phyloP scores from a whole-genome alignment of 1,140 invertebrate genomes.

The Meloidogyne hapla region DNA sequence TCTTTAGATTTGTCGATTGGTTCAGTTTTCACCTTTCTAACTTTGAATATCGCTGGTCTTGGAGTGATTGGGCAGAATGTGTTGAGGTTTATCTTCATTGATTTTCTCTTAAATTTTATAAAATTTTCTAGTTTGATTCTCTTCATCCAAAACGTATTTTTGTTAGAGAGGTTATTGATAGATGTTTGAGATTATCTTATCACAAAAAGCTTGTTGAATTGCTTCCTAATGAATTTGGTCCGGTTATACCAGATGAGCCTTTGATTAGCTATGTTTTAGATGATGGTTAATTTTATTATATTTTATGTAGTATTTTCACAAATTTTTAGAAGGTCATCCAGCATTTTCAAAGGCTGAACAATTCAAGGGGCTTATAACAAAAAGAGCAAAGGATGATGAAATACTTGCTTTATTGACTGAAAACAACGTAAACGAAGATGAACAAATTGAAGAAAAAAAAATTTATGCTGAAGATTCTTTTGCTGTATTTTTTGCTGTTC shows the following conservation, averaged over 20 bases:
- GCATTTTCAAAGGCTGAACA: constrained; percentile 81
- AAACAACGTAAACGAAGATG: constrained; percentile 18
- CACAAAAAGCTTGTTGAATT: constrained; percentile 87
- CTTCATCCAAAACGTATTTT: constrained; percentile 94
- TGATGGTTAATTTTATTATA: constrained; percentile 55
- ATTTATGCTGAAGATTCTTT: constrained; percentile 71
- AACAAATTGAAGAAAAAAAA: not conserved
- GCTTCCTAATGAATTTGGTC: constrained; percentile 81
- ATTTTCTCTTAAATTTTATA: not conserved
- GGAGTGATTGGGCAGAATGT: constrained; percentile 71
- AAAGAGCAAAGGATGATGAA: constrained; percentile 84
- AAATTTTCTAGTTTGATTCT: constrained; percentile 80
- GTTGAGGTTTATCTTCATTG: constrained; percentile 46
- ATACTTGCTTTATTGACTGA: constrained; percentile 73
- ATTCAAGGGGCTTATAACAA: constrained; percentile 79
- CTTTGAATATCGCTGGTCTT: constrained; percentile 97
- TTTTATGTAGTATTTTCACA: not conserved
- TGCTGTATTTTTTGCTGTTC: constrained; percentile 90
- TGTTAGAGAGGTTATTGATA: constrained; percentile 84
- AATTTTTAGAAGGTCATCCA: constrained; percentile 72
- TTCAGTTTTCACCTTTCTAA: constrained; percentile 98
- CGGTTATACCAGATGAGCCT: constrained; percentile 75
- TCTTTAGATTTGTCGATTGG: constrained; percentile 82
- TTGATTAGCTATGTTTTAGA: constrained; percentile 67
- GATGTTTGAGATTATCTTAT: constrained; percentile 91